Evolutionary conservation across 2,797 vertebrate species (phyloP).

Genomic region (Poecilia velifera): DNA sequence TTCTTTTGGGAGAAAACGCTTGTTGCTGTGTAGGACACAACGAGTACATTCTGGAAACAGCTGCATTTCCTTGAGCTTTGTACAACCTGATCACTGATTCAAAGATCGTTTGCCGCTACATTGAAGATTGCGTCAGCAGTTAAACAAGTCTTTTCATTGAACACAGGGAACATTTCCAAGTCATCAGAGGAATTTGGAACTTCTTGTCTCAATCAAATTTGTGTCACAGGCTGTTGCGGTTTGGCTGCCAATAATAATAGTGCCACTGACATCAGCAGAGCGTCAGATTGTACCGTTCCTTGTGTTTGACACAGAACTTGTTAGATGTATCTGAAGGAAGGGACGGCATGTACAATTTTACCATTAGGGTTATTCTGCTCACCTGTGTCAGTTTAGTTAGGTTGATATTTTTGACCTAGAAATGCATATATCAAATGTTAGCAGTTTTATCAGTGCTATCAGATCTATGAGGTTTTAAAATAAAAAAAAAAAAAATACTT

Average conservation of each 20-base stretch:
- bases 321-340: neutral
- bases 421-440: neutral
- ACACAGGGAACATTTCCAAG: neutral
- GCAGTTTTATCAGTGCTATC: neutral
- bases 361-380: neutral
- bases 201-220: neutral
- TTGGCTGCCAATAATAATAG: neutral
- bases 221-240: neutral
- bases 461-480: neutral
- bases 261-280: neutral
- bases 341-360: neutral
- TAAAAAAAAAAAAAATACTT: neutral
- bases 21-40: neutral
- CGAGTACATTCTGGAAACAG: neutral
- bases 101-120: neutral
- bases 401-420: neutral
- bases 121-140: neutral
- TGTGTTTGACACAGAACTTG: neutral
- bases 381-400: neutral
- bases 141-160: neutral
- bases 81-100: neutral
- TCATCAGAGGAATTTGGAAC: neutral
- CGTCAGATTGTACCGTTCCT: neutral
- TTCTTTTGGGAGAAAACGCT: neutral
- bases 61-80: neutral